Conservation (phyloP, 2,888 invertebrate genomes). For the Leptodirus hochenwartii region DNA sequence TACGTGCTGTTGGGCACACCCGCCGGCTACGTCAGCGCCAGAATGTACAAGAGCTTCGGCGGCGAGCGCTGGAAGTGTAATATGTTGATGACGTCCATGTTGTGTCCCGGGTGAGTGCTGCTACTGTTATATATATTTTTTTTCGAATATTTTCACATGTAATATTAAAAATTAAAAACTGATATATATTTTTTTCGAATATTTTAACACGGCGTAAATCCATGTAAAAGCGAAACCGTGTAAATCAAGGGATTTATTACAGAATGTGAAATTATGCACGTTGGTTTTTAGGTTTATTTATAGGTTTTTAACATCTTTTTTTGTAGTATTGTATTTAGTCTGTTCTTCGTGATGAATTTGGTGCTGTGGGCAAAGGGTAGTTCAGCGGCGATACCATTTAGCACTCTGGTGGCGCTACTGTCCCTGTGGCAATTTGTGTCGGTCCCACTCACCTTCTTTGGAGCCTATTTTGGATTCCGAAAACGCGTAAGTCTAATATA, state of each 20-base stretch:
- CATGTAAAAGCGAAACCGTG: background rate
- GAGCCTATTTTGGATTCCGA: constrained; percentile 96
- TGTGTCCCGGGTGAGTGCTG: constrained; percentile 94
- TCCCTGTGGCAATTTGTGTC: constrained; percentile 98
- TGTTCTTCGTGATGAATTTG: constrained; percentile 94
- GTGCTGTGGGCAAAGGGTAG: constrained; percentile 92
- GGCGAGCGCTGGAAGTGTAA: constrained; percentile 99
- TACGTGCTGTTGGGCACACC: constrained; percentile 95
- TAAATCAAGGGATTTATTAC: background rate
- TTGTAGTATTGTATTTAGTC: constrained; percentile 77
- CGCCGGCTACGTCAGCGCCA: constrained; percentile 91
- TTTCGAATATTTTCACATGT: too few species aligned
- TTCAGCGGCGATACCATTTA: constrained; percentile 94
- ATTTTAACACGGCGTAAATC: background rate
- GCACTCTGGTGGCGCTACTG: constrained; percentile 81
- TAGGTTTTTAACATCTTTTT: constrained; percentile 7
- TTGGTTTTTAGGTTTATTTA: constrained; percentile 3
- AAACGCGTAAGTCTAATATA: constrained; percentile 34
- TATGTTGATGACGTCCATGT: constrained; percentile 86
- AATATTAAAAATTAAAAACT: constrained; percentile 4
- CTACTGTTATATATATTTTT: constrained; percentile 7
- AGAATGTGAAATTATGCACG: background rate
- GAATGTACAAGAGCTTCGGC: constrained; percentile 97
- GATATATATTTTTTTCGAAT: too few species aligned
- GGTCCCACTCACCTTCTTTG: constrained; percentile 92